Conservation (phyloP, 2,888 invertebrate species). For the Cerastoderma edule region DNA sequence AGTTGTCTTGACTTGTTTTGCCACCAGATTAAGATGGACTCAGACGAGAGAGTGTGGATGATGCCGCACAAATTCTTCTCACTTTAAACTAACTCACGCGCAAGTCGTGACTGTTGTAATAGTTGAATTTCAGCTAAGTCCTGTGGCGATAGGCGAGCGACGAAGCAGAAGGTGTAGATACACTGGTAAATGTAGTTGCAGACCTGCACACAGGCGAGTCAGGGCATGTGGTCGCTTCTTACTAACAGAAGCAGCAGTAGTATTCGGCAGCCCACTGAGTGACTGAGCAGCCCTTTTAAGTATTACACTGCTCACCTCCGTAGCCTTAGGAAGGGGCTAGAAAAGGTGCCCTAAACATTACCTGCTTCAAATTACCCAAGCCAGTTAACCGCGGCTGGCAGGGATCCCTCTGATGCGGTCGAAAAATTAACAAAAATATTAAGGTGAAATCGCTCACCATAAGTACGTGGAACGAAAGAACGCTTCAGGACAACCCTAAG, state of each 20-base stretch:
- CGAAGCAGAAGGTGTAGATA: too few relatives aligned
- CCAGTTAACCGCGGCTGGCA: slow-evolving; percentile 5
- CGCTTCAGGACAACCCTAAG: slow-evolving; percentile 4
- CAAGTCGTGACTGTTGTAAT: slow-evolving; percentile 19
- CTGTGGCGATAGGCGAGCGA: too few relatives aligned
- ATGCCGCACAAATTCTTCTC: slow-evolving; percentile 2
- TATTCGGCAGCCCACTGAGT: too few relatives aligned
- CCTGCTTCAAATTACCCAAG: slow-evolving; percentile 15
- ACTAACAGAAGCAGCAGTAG: too few relatives aligned
- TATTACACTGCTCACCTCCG: slow-evolving; percentile 34
- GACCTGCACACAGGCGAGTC: too few relatives aligned
- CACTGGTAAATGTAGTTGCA: too few relatives aligned
- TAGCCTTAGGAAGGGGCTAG: slow-evolving; percentile 20
- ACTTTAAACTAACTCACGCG: slow-evolving; percentile 7
- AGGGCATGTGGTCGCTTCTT: too few relatives aligned
- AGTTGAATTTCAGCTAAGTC: too few relatives aligned
- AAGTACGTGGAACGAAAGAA: slow-evolving; percentile 23
- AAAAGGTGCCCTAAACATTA: slow-evolving; percentile 29
- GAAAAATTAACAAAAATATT: not conserved
- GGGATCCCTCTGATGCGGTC: not conserved
- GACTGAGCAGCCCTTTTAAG: slow-evolving; percentile 34
- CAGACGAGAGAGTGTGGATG: too few relatives aligned
- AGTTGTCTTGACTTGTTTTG: too few relatives aligned
- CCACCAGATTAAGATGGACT: too few relatives aligned
- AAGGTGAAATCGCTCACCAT: not conserved